These are phyloP conservation scores for Leptinotarsa tumamoca DNA, from an alignment of 2,888 invertebrate species.

Conservation along the genomic window DNA sequence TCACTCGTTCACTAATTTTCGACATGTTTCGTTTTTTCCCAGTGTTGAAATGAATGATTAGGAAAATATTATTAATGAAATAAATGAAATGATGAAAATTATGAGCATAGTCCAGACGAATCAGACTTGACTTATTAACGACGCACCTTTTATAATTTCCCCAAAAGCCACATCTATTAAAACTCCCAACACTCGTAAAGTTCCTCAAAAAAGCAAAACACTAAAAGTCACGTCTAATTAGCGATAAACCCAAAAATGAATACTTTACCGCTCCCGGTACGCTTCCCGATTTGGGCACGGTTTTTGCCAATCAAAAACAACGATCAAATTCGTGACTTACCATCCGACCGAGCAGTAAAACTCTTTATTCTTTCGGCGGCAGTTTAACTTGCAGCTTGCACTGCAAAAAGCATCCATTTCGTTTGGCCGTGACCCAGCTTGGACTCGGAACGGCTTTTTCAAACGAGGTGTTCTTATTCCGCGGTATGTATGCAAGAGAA, in stretches of 20 bases:
- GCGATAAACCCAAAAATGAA: not conserved
- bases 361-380: not conserved
- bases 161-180: no score
- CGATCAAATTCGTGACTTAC: slow-evolving; percentile 15
- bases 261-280: slow-evolving; percentile 12
- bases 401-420: slow-evolving; percentile 29
- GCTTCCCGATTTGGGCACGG: slow-evolving; percentile 7
- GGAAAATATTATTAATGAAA: no score
- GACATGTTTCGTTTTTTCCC: no score
- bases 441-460: slow-evolving; percentile 36
- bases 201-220: not conserved
- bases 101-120: no score
- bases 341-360: not conserved
- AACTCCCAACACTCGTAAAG: no score
- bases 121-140: no score
- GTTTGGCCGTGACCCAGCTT: slow-evolving; percentile 36
- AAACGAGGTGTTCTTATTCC: slow-evolving; percentile 37
- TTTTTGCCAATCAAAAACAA: slow-evolving; percentile 11
- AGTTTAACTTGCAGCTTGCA: slow-evolving; percentile 17
- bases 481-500: not conserved
- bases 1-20: no score
- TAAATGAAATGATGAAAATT: no score
- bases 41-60: no score
- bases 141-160: no score
- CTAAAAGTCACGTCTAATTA: not conserved